Evolutionary conservation across 2,888 invertebrate species (phyloP), one percentile per base, ranked within the genome.

Genomic region (Ormyrus rosae): DNA sequence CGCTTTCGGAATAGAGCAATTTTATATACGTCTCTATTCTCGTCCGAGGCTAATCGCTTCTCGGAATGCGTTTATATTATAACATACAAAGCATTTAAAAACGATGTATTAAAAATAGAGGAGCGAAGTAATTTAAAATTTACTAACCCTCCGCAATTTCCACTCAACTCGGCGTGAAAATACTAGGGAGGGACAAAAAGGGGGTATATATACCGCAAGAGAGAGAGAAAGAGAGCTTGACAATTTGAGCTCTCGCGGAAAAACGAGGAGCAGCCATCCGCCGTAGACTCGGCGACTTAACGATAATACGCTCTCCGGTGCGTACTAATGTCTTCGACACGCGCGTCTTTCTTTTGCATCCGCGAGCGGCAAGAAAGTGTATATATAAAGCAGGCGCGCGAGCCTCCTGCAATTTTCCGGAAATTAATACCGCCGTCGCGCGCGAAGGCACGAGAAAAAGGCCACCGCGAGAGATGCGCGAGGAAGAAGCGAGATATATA

Each of bases 401-500:
- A 0, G 63, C 7, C 13, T 68, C 68, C 70, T 69, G 76, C 79
- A 82, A 82, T 79, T 82, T 82, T 79, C 81, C 79, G 73, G 76
- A 79, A 82, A 82, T 82, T 82, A 82, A 82, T 82, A 64, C n/a
- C 69, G 68, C 76, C 70, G 78, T 73, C 77, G 69, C 73, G 34
- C 48, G 48, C 13, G 53, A 3, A 34, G 13, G 58, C n/a, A 6
- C 1, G 34, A n/a, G 46, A 46, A n/a, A 19, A 11, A 7, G 67
- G 48, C 5, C 34, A 67, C 55, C 50, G 9, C 51, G 56, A 19
- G 63, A 65, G 46, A 70, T 34, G 53, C 19, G 67, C 60, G 60
- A 50, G 13, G 46, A 67, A 61, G 19, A 19, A 50, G 34, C 34
- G 34, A 51, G 56, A n/a, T n/a, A n/a, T n/a, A 45, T 6, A 48